Evolutionary conservation across 2,113 vertebrate genomes (phyloP).

Genomic region (Genyomyrus donnyi): DNA sequence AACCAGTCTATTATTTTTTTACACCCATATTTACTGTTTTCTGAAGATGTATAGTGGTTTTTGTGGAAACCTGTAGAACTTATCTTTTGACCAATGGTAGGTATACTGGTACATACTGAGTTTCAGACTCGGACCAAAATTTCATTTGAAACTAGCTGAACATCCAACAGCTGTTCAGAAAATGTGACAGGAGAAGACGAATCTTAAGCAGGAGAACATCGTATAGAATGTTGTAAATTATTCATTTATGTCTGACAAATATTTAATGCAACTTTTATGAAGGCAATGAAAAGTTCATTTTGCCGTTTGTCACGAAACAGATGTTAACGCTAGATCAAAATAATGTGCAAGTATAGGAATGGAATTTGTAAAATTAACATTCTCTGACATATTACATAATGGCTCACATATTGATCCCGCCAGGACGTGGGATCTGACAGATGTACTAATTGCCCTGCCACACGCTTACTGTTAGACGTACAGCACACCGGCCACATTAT

Average conservation of each 20-base stretch:
- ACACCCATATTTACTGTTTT: background rate
- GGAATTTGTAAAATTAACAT: background rate
- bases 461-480: background rate
- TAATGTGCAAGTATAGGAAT: background rate
- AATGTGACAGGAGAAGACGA: background rate
- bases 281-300: background rate
- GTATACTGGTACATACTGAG: background rate
- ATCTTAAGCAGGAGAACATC: background rate
- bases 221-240: conserved; percentile 1
- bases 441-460: background rate
- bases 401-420: background rate
- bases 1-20: background rate
- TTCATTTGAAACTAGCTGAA: background rate
- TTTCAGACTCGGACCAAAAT: background rate
- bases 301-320: background rate
- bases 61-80: background rate
- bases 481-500: background rate
- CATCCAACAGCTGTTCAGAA: background rate
- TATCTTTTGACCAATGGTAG: background rate
- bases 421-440: background rate
- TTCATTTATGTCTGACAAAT: background rate
- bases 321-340: background rate
- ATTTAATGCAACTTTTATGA: background rate
- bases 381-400: background rate
- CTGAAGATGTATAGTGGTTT: background rate